Conservation (phyloP, 2,797 vertebrate species). For the Crypturellus tataupa region DNA sequence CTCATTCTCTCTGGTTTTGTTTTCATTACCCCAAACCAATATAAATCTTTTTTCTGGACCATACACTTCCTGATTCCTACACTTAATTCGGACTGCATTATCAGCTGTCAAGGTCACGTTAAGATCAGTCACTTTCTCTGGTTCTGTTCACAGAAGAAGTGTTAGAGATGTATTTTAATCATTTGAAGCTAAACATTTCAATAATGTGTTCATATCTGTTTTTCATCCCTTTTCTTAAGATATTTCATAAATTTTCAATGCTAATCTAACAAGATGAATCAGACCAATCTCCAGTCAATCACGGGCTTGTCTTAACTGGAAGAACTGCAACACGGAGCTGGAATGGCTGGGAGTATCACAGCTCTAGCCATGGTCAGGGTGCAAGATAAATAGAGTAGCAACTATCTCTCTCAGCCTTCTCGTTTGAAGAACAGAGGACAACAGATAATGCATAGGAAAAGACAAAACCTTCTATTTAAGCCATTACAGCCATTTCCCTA, state of each 20-base stretch:
- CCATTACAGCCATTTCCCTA: too few relatives aligned
- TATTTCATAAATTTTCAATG: neutral
- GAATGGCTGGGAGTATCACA: neutral
- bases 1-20: fast-evolving
- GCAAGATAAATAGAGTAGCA: neutral
- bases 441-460: neutral
- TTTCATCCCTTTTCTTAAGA: neutral
- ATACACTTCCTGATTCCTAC: neutral
- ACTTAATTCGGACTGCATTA: neutral
- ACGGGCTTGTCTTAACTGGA: neutral
- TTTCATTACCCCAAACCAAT: neutral
- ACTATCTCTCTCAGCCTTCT: neutral
- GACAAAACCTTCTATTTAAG: neutral
- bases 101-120: neutral
- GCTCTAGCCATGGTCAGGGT: neutral
- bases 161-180: neutral
- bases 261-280: neutral
- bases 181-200: neutral
- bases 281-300: neutral
- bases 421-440: neutral
- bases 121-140: fast-evolving
- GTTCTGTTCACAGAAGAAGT: conserved; percentile 31
- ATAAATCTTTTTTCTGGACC: fast-evolving
- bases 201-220: neutral
- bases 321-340: neutral